phyloP scores from a whole-genome alignment of 2,113 vertebrate genomes.

The Brevimyrus niger region DNA sequence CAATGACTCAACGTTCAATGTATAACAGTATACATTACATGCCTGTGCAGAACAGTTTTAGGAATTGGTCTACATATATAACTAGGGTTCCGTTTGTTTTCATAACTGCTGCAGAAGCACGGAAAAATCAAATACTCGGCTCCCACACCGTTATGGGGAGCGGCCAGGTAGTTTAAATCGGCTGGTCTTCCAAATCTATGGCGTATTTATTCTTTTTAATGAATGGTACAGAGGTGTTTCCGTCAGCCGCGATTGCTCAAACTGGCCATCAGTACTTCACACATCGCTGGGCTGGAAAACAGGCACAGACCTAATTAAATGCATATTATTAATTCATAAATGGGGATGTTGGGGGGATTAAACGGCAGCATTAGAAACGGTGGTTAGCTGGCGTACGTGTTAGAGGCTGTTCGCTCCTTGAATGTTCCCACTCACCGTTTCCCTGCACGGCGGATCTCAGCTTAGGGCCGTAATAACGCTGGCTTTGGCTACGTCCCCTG shows the following conservation, averaged over 20 bases:
- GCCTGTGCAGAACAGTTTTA: neutral
- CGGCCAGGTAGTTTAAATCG: neutral
- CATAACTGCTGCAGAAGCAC: neutral
- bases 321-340: neutral
- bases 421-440: conserved; percentile 81
- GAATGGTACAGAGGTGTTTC: neutral
- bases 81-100: neutral
- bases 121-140: neutral
- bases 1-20: neutral
- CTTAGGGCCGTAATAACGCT: conserved; percentile 76
- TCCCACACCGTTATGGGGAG: neutral
- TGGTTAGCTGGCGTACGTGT: neutral
- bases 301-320: neutral
- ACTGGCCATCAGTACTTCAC: neutral
- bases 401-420: conserved; percentile 18
- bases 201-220: neutral
- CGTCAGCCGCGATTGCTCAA: neutral
- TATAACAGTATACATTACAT: neutral
- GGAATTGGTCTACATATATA: neutral
- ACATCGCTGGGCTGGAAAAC: neutral
- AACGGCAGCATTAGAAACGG: neutral
- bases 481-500: conserved; percentile 71
- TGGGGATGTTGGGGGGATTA: neutral
- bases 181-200: neutral
- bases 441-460: conserved; percentile 72